Percentiles rank a stretch among this genome's conserved stretches.
These are phyloP conservation scores for Orchestes rusci DNA, from an alignment of 2,888 invertebrate species.

Conservation along the genomic window DNA sequence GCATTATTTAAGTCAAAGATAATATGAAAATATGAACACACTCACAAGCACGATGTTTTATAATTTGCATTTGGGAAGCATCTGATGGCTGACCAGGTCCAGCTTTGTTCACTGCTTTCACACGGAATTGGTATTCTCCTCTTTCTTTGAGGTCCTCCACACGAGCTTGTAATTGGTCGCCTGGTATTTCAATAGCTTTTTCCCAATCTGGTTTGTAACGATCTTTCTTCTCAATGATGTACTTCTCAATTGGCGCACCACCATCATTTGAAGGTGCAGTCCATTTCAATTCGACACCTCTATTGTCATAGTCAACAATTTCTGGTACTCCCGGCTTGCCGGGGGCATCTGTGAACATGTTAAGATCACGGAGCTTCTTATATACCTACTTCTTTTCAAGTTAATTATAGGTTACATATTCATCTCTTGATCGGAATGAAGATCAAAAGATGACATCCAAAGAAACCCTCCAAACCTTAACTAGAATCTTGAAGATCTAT, in stretches of 20 bases:
- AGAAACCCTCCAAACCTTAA: no score
- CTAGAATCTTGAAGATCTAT: no score
- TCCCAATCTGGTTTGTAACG: constrained; percentile 84
- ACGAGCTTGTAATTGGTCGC: constrained; percentile 64
- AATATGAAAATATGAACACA: no score
- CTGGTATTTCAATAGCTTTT: constrained; percentile 78
- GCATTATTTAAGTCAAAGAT: no score
- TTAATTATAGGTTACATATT: no score
- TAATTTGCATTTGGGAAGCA: constrained; percentile 80
- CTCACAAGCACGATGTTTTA: constrained; percentile 82
- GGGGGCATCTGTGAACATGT: constrained; percentile 59
- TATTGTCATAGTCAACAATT: constrained; percentile 88
- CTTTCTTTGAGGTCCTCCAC: constrained; percentile 83
- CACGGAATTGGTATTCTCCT: constrained; percentile 85
- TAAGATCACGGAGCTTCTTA: not conserved
- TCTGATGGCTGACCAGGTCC: constrained; percentile 87
- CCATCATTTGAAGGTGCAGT: constrained; percentile 81
- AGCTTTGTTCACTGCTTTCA: constrained; percentile 89
- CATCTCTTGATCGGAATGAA: no score
- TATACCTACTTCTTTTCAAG: not conserved
- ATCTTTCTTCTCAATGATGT: constrained; percentile 87
- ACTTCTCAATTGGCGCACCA: constrained; percentile 87
- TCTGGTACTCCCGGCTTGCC: constrained; percentile 88
- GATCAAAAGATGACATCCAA: no score
- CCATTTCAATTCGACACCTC: constrained; percentile 89